A percentile compares a stretch with the other conserved stretches of the same genome.
Evolutionary conservation across 1,140 invertebrate genomes (phyloP).

Genomic region (Pseudomyrmex pallidus): DNA sequence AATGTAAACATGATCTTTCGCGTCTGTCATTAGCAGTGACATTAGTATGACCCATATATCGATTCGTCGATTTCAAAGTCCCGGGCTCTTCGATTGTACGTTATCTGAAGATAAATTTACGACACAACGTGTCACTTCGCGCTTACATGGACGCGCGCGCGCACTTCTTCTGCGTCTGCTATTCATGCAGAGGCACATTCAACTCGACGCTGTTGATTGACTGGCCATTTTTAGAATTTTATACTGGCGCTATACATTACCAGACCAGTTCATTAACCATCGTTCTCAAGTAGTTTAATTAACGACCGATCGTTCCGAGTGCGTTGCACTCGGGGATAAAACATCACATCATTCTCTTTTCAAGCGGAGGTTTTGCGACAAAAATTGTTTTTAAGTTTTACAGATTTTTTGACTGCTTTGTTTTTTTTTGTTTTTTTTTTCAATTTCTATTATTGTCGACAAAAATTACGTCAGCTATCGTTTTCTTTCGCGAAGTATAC

Average conservation of each 20-base stretch:
- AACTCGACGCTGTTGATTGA: background rate
- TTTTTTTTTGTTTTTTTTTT: too few relatives aligned
- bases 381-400: too few relatives aligned
- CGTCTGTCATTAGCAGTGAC: background rate
- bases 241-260: conserved; percentile 16
- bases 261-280: conserved; percentile 25
- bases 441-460: too few relatives aligned
- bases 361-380: background rate
- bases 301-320: background rate
- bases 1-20: background rate
- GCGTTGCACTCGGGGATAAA: background rate
- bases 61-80: conserved; percentile 39
- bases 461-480: background rate
- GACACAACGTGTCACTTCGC: background rate
- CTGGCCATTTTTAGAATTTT: conserved; percentile 19
- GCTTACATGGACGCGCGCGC: background rate
- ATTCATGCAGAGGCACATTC: background rate
- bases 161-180: too few relatives aligned
- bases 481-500: background rate
- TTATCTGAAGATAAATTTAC: conserved; percentile 32
- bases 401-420: background rate
- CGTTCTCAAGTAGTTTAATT: conserved; percentile 15
- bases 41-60: conserved; percentile 27
- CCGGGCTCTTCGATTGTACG: background rate
- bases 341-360: conserved; percentile 14